These are phyloP conservation scores for Campylomormyrus numenius DNA, from an alignment of 2,113 vertebrate genomes.

Conservation along the genomic window DNA sequence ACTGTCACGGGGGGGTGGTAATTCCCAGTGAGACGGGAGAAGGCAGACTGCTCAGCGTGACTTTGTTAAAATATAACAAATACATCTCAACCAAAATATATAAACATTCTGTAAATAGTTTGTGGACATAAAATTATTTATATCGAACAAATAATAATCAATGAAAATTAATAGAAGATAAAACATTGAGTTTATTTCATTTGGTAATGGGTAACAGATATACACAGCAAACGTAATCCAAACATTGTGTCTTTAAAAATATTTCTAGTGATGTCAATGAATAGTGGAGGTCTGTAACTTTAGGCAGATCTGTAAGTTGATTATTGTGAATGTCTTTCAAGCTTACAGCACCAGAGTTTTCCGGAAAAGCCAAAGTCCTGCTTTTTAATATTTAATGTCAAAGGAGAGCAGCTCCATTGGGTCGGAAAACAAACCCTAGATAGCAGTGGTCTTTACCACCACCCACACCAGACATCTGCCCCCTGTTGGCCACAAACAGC, in stretches of 20 bases:
- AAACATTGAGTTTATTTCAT: neutral
- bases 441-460: neutral
- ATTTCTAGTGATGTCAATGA: neutral
- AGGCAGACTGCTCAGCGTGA: neutral
- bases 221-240: neutral
- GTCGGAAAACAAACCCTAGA: neutral
- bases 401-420: neutral
- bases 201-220: neutral
- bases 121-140: neutral
- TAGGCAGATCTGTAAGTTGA: neutral
- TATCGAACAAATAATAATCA: neutral
- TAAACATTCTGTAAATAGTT: neutral
- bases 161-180: neutral
- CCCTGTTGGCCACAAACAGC: neutral
- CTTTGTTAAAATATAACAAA: neutral
- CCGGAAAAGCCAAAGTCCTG: neutral
- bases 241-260: neutral
- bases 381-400: slow-evolving; percentile 7
- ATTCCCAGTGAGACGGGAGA: neutral
- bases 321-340: neutral
- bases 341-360: neutral
- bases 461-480: neutral
- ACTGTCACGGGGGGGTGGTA: neutral
- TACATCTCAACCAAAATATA: neutral
- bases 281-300: neutral